phyloP scores from a whole-genome alignment of 2,113 vertebrate species.

The Sander vitreus region DNA sequence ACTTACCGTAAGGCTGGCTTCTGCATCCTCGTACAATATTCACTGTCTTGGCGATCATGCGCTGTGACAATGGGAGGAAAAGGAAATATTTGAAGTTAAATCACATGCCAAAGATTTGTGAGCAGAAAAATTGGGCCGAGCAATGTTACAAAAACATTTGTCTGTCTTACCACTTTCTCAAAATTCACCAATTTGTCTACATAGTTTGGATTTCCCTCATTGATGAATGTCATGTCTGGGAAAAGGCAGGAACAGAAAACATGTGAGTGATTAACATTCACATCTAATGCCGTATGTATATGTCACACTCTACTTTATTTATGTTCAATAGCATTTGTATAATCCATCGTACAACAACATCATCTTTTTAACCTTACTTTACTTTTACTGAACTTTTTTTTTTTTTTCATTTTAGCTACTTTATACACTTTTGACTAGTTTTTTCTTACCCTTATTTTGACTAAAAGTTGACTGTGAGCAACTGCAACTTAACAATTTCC shows the following conservation, averaged over 20 bases:
- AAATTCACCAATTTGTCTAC: conserved; percentile 95
- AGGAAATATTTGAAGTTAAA: background rate
- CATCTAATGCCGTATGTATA: too few species aligned
- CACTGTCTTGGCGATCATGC: conserved; percentile 93
- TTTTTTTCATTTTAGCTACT: too few species aligned
- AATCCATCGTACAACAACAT: too few species aligned
- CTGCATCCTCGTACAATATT: conserved; percentile 89
- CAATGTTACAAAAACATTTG: background rate
- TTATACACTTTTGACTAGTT: too few species aligned
- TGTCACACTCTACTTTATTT: too few species aligned
- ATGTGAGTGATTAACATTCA: background rate
- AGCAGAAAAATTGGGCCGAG: background rate
- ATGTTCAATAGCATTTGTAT: too few species aligned
- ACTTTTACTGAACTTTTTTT: too few species aligned
- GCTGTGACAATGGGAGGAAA: conserved; percentile 76
- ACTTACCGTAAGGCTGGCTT: conserved; percentile 87
- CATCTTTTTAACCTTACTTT: too few species aligned
- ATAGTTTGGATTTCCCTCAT: conserved; percentile 92
- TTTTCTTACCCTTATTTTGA: too few species aligned
- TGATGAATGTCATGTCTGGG: conserved; percentile 96
- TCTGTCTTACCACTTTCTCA: conserved; percentile 93
- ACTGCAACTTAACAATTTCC: too few species aligned
- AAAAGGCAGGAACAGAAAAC: conserved; percentile 9
- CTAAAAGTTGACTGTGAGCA: too few species aligned
- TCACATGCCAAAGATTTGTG: background rate